phyloP scores from a whole-genome alignment of 2,113 vertebrate genomes.

The Microtus montanus region DNA sequence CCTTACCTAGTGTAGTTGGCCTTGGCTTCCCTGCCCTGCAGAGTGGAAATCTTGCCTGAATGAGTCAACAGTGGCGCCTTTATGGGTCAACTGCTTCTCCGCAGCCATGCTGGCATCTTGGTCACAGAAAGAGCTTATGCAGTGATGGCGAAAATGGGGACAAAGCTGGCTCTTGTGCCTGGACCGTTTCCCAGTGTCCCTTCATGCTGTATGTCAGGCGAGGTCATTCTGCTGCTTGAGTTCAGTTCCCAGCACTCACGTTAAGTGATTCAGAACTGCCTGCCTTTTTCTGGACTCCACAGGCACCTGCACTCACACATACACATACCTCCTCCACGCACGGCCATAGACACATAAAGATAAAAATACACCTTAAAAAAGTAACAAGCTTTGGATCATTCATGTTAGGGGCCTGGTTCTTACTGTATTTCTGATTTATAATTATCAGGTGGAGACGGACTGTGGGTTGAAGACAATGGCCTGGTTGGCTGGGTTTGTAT shows the following conservation, averaged over 20 bases:
- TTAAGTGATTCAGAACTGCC: not conserved
- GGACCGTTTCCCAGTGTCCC: slow-evolving; percentile 29
- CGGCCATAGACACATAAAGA: not conserved
- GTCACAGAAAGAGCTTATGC: slow-evolving; percentile 44
- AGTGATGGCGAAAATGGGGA: not conserved
- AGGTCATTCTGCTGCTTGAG: not conserved
- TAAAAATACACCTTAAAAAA: not conserved
- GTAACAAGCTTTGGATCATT: not conserved
- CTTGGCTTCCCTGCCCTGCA: slow-evolving; percentile 20
- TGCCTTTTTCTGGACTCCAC: not conserved
- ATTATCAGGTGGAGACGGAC: not conserved
- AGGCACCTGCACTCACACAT: not conserved
- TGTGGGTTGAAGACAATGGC: not conserved
- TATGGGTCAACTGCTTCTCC: slow-evolving; percentile 57
- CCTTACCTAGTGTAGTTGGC: not conserved
- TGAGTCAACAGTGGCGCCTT: slow-evolving; percentile 64
- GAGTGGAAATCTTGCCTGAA: slow-evolving; percentile 26
- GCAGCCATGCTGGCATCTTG: slow-evolving; percentile 28
- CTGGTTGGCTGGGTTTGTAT: not conserved
- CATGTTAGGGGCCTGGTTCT: not conserved
- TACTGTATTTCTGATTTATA: not conserved
- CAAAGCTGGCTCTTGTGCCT: slow-evolving; percentile 69
- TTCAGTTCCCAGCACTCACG: not conserved
- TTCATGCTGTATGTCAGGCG: not conserved
- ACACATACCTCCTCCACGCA: not conserved